phyloP scores from a whole-genome alignment of 2,113 vertebrate genomes.

The Phasianus colchicus region DNA sequence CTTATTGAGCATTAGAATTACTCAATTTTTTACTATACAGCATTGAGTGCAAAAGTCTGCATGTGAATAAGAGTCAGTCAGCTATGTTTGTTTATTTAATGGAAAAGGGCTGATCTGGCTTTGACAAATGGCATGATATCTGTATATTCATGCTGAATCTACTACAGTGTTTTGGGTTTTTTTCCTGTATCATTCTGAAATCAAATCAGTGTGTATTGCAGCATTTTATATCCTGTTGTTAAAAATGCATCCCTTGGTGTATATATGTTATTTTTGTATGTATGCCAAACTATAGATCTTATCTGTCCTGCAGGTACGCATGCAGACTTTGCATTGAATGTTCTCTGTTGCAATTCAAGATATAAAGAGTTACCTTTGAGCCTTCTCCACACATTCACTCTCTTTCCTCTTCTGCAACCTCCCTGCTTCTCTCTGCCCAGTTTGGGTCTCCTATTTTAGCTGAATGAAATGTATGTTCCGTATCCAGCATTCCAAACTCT shows the following conservation, averaged over 20 bases:
- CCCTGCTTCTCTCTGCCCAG: background rate
- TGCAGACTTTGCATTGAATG: background rate
- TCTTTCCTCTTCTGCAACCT: background rate
- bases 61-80: background rate
- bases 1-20: background rate
- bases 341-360: background rate
- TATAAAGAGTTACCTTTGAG: background rate
- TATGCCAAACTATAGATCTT: background rate
- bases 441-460: background rate
- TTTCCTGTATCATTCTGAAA: background rate
- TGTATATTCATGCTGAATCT: background rate
- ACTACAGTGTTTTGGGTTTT: background rate
- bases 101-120: background rate
- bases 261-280: background rate
- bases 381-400: background rate
- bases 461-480: background rate
- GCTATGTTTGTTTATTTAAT: background rate
- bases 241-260: background rate
- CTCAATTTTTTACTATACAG: background rate
- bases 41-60: background rate
- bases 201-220: background rate
- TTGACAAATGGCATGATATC: background rate
- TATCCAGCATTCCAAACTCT: background rate
- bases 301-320: background rate
- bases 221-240: background rate